These are phyloP conservation scores for Aselliscus stoliczkanus DNA, from an alignment of 2,797 vertebrate genomes.

Conservation along the genomic window DNA sequence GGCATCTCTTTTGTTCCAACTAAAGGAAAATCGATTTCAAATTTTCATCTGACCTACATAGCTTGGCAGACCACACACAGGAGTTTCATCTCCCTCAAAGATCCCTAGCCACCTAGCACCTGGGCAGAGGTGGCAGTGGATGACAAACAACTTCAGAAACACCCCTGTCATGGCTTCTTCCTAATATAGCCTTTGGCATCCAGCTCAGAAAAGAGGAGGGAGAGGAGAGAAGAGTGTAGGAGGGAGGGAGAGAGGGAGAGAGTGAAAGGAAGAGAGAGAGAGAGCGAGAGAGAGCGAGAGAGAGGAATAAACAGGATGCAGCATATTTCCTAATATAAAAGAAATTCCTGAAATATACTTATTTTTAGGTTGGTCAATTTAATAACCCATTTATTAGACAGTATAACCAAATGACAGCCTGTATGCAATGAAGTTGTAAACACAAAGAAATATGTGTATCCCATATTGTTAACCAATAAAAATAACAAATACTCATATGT, in stretches of 20 bases:
- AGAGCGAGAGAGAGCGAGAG: no score
- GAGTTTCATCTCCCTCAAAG: not conserved
- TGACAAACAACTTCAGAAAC: not conserved
- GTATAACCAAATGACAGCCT: conserved; percentile 5
- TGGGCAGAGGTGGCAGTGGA: not conserved
- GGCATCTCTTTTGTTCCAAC: not conserved
- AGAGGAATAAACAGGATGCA: not conserved
- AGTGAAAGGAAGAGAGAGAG: not conserved
- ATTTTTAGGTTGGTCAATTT: conserved; percentile 36
- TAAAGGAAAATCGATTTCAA: not conserved
- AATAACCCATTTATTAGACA: conserved; percentile 53
- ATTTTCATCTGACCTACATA: not conserved
- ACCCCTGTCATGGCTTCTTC: not conserved
- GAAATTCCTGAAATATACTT: conserved; percentile 20
- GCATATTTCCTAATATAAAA: not conserved
- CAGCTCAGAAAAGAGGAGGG: no score
- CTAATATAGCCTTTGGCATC: not conserved
- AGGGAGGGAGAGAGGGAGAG: not conserved
- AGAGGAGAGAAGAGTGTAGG: no score
- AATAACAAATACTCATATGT: not conserved
- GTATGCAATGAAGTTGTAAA: not conserved
- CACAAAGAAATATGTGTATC: conserved; percentile 15
- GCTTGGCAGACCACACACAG: not conserved
- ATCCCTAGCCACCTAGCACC: not conserved
- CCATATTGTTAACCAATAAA: conserved; percentile 30